Conservation (phyloP, 2,888 invertebrate species). For the Gymnosoma rotundatum region DNA sequence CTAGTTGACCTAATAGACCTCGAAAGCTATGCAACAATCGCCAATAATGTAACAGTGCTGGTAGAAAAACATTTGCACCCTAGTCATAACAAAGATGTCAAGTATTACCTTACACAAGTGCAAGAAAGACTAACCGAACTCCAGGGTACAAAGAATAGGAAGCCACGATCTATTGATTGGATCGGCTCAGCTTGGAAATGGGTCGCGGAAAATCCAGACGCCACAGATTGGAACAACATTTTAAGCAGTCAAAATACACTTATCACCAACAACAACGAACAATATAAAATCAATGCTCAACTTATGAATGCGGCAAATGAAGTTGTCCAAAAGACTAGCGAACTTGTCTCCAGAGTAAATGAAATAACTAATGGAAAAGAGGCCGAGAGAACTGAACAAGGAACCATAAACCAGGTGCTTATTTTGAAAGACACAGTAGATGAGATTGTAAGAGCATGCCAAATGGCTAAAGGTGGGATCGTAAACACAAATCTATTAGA, state of each 20-base stretch:
- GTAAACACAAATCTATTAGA: conserved; percentile 13
- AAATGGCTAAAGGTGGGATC: conserved; percentile 10
- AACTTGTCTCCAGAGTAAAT: not conserved
- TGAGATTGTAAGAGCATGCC: conserved; percentile 6
- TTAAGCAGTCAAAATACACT: not conserved
- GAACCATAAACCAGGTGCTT: not conserved
- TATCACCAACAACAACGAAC: not conserved
- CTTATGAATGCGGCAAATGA: not conserved
- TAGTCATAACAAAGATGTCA: conserved; percentile 12
- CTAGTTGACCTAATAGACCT: not conserved
- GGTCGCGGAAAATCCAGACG: conserved; percentile 8
- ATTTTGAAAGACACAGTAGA: conserved; percentile 1
- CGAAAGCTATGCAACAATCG: not conserved
- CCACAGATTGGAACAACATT: not conserved
- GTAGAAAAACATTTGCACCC: not conserved
- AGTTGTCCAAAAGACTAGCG: not conserved
- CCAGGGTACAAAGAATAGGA: no score
- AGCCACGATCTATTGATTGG: conserved; percentile 33
- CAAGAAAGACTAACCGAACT: no score
- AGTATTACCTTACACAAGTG: conserved; percentile 6
- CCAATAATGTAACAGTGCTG: not conserved
- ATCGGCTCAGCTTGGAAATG: conserved; percentile 26
- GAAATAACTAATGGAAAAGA: not conserved
- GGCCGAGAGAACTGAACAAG: not conserved
- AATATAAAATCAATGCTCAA: not conserved